Evolutionary conservation across 2,113 vertebrate species (phyloP).

Genomic region (Tachysurus vachellii): DNA sequence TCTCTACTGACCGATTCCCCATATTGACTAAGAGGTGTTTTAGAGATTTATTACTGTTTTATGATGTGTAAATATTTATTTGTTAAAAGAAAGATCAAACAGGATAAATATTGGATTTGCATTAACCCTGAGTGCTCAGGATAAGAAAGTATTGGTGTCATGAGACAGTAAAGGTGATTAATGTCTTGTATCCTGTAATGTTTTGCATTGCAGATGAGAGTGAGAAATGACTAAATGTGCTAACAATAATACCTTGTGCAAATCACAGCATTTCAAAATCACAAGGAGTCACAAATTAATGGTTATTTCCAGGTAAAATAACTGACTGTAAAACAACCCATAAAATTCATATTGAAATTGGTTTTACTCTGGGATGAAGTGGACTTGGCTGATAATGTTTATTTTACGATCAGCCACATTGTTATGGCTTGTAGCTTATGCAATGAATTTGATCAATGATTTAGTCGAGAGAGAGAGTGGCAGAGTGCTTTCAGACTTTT

Average conservation of each 20-base stretch:
- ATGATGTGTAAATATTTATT: neutral
- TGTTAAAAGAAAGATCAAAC: neutral
- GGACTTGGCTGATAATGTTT: no score
- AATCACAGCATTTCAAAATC: no score
- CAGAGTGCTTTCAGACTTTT: no score
- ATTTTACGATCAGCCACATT: no score
- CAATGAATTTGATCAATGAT: no score
- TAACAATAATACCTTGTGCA: neutral
- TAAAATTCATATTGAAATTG: no score
- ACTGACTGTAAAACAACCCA: no score
- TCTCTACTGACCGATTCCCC: neutral
- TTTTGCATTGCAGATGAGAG: neutral
- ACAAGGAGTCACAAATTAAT: no score
- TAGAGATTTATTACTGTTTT: neutral
- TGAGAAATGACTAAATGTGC: neutral
- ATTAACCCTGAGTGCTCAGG: neutral
- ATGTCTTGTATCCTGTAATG: neutral
- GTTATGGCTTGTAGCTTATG: no score
- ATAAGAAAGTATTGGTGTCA: neutral
- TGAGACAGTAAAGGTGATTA: neutral
- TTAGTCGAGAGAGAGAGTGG: no score
- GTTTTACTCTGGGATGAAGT: no score
- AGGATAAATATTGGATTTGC: neutral
- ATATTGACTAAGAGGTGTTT: neutral
- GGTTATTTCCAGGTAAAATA: no score